Evolutionary conservation across 2,113 vertebrate species (phyloP).

Genomic region (Prochilodus magdalenae): DNA sequence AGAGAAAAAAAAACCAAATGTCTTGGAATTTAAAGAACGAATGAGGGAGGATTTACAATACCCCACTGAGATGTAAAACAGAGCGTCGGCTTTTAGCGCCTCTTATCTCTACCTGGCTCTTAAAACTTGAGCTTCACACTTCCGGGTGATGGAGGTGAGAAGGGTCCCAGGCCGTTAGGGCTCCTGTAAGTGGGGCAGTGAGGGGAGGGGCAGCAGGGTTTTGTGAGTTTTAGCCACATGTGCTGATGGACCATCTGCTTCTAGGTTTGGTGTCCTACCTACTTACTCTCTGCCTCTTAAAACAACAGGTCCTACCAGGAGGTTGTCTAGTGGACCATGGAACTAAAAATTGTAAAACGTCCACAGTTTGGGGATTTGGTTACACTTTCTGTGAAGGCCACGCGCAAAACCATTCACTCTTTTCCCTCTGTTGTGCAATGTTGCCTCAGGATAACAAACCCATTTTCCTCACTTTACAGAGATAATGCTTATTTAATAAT

Average conservation of each 20-base stretch:
- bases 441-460: too few species aligned
- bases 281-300: constrained; percentile 8
- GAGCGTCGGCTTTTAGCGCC: constrained; percentile 39
- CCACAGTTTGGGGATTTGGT: constrained; percentile 7
- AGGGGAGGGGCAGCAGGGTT: constrained; percentile 3
- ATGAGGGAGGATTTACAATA: constrained; percentile 53
- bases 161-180: constrained; percentile 29
- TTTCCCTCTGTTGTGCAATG: too few species aligned
- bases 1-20: too few species aligned
- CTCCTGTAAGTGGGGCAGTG: constrained; percentile 39
- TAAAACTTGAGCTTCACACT: constrained; percentile 60
- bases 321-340: neutral
- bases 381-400: neutral
- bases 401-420: neutral
- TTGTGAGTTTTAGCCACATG: constrained; percentile 41
- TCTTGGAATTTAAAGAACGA: constrained; percentile 22
- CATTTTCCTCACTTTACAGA: too few species aligned
- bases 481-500: too few species aligned
- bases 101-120: constrained; percentile 52
- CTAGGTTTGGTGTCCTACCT: constrained; percentile 39
- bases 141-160: constrained; percentile 11
- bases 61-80: constrained; percentile 51
- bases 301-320: constrained; percentile 44
- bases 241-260: constrained; percentile 52
- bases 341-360: constrained; percentile 21